Evolutionary conservation across 2,888 invertebrate species (phyloP), one percentile per base, ranked within the genome.

Genomic region (Adelphocoris suturalis): DNA sequence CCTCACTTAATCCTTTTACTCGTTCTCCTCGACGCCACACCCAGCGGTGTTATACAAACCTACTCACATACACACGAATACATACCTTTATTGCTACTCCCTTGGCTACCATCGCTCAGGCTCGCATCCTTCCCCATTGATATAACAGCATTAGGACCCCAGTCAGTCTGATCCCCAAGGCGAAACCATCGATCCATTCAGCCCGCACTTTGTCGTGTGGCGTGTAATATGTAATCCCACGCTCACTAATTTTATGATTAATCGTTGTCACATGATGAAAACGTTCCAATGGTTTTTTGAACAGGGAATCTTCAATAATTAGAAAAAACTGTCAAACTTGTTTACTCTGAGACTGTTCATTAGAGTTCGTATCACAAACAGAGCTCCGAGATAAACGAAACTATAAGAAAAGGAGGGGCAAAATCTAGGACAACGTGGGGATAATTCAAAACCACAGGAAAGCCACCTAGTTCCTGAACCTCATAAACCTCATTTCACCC

Each of bases 301-400:
- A 68, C 0, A 68, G 61, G 19, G 19, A 61, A 61, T n/a, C 9
- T 2, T 14, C 11, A n/a, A 48, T 48, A 48, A 12, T 68, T 12
- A 68, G 12, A 68, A 68, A 23, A 68, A 23, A 23, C 68, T 68
- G 68, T 68, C 68, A 23, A 68, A 68, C 68, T 68, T 23, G 68
- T 61, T 61, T 12, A 68, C 23, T 12, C 23, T 19, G 68, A 9
- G 13, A 23, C 68, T 23, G 68, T 68, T 68, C 68, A 68, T 68
- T 68, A 68, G 27, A 68, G 68, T 27, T 68, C 23, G 48, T 19
- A 68, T 68, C 68, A 68, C 68, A 68, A 68, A 68, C 68, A 68
- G 68, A 27, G 23, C 68, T 23, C 68, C 23, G 68, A 68, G 23
- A 68, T 68, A 68, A 68, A 19, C 68, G 23, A 68, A 68, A 16